phyloP scores from a whole-genome alignment of 1,140 invertebrate species.

The Phthorimaea operculella region DNA sequence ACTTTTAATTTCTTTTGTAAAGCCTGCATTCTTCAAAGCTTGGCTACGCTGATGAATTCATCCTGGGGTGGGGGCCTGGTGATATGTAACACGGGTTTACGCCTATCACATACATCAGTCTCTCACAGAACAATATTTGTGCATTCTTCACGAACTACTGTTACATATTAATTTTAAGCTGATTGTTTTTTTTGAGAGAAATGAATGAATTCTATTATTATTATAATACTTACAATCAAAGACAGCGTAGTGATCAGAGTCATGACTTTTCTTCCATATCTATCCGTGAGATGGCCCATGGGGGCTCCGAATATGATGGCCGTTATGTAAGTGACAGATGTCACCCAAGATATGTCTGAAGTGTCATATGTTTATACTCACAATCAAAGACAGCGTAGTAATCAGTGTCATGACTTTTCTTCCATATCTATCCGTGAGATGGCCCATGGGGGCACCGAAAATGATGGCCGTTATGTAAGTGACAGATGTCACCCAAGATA shows the following conservation, averaged over 20 bases:
- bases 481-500: constrained; percentile 54
- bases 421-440: constrained; percentile 48
- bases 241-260: constrained; percentile 43
- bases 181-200: too few species aligned
- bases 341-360: constrained; percentile 48
- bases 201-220: too few species aligned
- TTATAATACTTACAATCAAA: too few species aligned
- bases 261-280: constrained; percentile 50
- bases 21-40: too few species aligned
- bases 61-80: too few species aligned
- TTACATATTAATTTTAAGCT: too few species aligned
- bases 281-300: constrained; percentile 50
- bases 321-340: constrained; percentile 53
- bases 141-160: too few species aligned
- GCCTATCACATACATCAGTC: too few species aligned
- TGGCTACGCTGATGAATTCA: too few species aligned
- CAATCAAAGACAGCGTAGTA: constrained; percentile 49
- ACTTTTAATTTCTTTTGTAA: too few species aligned
- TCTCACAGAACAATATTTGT: too few species aligned
- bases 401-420: constrained; percentile 49
- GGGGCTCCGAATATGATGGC: constrained; percentile 51
- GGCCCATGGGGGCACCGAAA: constrained; percentile 50
- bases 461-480: constrained; percentile 55
- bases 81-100: too few species aligned
- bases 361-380: constrained; percentile 38